Conservation (phyloP, 2,888 invertebrate genomes). For the Euproctis similis region DNA sequence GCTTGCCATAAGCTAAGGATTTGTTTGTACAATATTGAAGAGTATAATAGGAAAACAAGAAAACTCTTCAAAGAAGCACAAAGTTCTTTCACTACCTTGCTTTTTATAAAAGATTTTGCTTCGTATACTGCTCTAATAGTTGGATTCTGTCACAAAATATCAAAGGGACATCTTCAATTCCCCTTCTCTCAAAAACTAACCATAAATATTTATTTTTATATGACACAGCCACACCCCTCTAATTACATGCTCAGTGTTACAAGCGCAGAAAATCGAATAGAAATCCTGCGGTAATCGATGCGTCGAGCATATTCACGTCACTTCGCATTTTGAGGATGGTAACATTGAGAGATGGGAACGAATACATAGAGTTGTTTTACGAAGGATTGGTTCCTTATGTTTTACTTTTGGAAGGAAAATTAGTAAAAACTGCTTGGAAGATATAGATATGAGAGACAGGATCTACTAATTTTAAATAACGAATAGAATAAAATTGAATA, state of each 20-base stretch:
- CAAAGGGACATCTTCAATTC: background rate
- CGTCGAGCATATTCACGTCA: constrained; percentile 40
- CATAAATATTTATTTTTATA: constrained; percentile 3
- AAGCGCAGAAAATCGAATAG: constrained; percentile 27
- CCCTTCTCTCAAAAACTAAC: background rate
- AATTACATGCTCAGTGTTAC: constrained; percentile 19
- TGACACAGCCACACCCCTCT: constrained; percentile 7
- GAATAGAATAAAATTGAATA: too few species aligned
- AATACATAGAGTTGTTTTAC: background rate
- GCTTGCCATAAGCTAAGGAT: too few species aligned
- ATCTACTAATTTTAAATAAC: too few species aligned
- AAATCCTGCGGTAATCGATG: constrained; percentile 40
- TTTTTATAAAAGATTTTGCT: too few species aligned
- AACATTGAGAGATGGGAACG: constrained; percentile 22
- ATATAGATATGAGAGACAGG: too few species aligned
- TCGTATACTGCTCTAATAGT: too few species aligned
- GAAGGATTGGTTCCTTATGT: constrained; percentile 10
- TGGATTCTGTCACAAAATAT: background rate
- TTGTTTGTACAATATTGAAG: too few species aligned
- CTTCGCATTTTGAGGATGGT: constrained; percentile 41
- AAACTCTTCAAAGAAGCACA: too few species aligned
- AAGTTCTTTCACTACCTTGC: too few species aligned
- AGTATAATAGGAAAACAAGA: too few species aligned
- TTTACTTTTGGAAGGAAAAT: too few species aligned
- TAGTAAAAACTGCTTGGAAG: too few species aligned